A percentile compares a stretch with the other conserved stretches of the same genome.
These are phyloP conservation scores for Acridotheres tristis DNA, from an alignment of 2,797 vertebrate genomes.

Conservation along the genomic window DNA sequence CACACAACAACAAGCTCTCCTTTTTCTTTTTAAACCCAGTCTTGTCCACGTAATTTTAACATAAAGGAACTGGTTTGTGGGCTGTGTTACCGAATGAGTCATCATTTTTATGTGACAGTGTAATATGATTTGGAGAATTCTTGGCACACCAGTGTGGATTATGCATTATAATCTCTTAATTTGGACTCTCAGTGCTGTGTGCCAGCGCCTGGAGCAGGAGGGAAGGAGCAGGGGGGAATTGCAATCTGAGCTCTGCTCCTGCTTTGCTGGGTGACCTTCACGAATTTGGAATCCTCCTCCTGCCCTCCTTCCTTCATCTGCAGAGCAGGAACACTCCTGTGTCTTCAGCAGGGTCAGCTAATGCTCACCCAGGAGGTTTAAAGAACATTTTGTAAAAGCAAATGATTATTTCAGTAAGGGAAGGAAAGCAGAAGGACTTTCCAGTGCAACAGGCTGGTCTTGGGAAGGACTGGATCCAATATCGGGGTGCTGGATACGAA, in stretches of 20 bases:
- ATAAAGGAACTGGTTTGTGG: slow-evolving; percentile 44
- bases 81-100: slow-evolving; percentile 54
- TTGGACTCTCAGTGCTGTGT: not conserved
- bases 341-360: not conserved
- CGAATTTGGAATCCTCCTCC: not conserved
- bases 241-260: not conserved
- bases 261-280: not conserved
- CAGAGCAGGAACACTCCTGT: not conserved
- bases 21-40: slow-evolving; percentile 60
- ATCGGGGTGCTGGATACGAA: not conserved
- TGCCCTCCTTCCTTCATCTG: not conserved
- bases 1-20: slow-evolving; percentile 51
- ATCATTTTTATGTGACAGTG: slow-evolving; percentile 56
- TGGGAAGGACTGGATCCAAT: not conserved
- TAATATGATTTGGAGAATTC: slow-evolving; percentile 45
- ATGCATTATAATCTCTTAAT: slow-evolving; percentile 63
- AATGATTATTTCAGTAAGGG: not conserved
- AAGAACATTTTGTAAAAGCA: not conserved
- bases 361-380: not conserved
- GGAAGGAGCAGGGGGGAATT: not conserved
- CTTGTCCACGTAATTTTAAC: slow-evolving; percentile 59
- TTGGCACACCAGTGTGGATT: slow-evolving; percentile 33
- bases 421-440: not conserved
- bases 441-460: not conserved
- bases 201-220: not conserved